These are phyloP conservation scores for Leucophenga varia DNA, from an alignment of 1,140 invertebrate genomes.

Conservation along the genomic window DNA sequence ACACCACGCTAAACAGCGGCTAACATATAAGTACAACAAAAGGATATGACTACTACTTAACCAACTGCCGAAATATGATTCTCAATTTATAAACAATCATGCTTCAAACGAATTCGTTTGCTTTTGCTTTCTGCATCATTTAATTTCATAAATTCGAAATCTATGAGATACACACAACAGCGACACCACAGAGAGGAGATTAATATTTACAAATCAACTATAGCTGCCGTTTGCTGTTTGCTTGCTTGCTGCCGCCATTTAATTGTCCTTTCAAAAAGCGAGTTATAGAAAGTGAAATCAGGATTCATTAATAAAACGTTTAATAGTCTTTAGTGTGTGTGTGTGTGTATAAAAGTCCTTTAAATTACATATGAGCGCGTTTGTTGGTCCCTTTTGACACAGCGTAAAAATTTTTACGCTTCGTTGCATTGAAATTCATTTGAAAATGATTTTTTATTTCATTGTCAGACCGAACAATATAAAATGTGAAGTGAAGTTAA, in stretches of 20 bases:
- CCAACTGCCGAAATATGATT: conserved; percentile 22
- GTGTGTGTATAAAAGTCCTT: too few relatives aligned
- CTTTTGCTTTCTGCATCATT: conserved; percentile 44
- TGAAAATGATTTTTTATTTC: conserved; percentile 52
- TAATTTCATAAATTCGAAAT: conserved; percentile 38
- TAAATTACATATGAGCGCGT: conserved; percentile 11
- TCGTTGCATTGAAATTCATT: conserved; percentile 55
- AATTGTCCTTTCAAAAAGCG: conserved; percentile 31
- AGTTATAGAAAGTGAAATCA: conserved; percentile 44
- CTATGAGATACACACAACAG: conserved; percentile 8
- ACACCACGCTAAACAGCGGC: conserved; percentile 18
- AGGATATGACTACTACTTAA: conserved; percentile 31
- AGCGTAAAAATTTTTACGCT: conserved; percentile 53
- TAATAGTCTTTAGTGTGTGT: conserved; percentile 25
- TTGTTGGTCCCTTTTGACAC: conserved; percentile 16
- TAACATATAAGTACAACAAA: conserved; percentile 9
- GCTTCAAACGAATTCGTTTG: conserved; percentile 25
- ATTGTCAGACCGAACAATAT: conserved; percentile 23
- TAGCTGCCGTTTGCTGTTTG: background rate
- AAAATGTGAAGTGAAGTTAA: conserved; percentile 45
- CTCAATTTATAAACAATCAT: conserved; percentile 47
- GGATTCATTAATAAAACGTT: conserved; percentile 54
- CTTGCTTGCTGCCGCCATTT: conserved; percentile 25
- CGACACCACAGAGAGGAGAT: too few relatives aligned
- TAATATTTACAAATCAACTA: background rate